Evolutionary conservation across 23 tunicate genomes (phyloP).

Genomic region (Botrylloides violaceus): DNA sequence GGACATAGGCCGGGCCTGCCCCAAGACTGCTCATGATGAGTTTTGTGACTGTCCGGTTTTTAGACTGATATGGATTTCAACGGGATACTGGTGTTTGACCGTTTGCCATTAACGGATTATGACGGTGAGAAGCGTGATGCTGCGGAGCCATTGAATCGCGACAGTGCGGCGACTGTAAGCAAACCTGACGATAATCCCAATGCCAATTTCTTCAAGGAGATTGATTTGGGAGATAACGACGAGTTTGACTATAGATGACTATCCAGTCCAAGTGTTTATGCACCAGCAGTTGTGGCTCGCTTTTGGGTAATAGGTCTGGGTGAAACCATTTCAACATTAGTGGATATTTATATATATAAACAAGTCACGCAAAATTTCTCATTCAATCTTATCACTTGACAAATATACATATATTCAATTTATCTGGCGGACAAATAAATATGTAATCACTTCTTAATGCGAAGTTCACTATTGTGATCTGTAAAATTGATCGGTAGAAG

Average conservation of each 20-base stretch:
- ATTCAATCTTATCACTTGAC: too few species aligned
- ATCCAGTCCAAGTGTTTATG: too few species aligned
- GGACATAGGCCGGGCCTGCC: too few species aligned
- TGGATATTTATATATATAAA: too few species aligned
- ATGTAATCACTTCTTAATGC: too few species aligned
- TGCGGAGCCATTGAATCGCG: neutral
- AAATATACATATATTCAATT: too few species aligned
- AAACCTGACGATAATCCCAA: constrained; percentile 8
- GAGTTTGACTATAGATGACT: constrained; percentile 4
- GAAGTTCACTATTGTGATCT: too few species aligned
- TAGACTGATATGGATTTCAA: constrained; percentile 67
- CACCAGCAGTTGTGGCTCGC: neutral
- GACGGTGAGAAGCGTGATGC: constrained; percentile 2
- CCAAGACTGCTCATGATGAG: too few species aligned
- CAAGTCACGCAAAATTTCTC: too few species aligned
- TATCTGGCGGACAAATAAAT: too few species aligned
- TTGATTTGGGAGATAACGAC: constrained; percentile 12
- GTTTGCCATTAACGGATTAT: constrained; percentile 1
- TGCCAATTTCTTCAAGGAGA: constrained; percentile 9
- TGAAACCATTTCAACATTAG: too few species aligned
- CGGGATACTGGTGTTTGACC: constrained; percentile 70
- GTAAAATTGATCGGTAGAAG: too few species aligned
- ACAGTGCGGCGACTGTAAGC: neutral
- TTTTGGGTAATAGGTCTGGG: neutral
- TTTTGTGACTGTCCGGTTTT: neutral